Evolutionary conservation across 2,113 vertebrate species (phyloP).

Genomic region (Tragelaphus imberbis): DNA sequence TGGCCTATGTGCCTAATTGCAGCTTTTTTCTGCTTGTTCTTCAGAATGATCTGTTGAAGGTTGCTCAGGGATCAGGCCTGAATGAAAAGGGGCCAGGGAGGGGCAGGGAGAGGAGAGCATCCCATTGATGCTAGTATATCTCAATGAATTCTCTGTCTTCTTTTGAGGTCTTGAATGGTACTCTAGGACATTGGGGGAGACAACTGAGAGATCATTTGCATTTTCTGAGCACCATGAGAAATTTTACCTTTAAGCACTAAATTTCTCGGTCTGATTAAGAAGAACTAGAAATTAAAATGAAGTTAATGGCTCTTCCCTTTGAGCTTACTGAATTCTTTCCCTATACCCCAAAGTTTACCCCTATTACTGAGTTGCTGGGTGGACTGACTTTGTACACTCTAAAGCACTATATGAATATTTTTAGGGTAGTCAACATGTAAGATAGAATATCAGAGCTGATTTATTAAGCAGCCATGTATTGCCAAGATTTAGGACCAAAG

Average conservation of each 20-base stretch:
- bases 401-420: background rate
- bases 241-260: background rate
- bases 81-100: background rate
- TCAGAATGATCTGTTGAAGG: background rate
- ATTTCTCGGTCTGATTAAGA: background rate
- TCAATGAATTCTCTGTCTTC: background rate
- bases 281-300: background rate
- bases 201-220: background rate
- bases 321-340: background rate
- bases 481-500: background rate
- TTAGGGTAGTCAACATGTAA: background rate
- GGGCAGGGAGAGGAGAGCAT: background rate
- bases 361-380: background rate
- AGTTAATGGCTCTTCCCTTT: background rate
- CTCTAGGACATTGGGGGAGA: background rate
- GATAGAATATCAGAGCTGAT: background rate
- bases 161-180: background rate
- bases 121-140: background rate
- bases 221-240: background rate
- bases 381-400: background rate
- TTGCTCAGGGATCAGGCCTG: background rate
- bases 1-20: background rate
- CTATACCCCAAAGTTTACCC: background rate
- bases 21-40: background rate
- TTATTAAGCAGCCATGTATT: background rate